These are phyloP conservation scores for Monoplex corrugatus DNA, from an alignment of 2,888 invertebrate genomes.

Conservation along the genomic window DNA sequence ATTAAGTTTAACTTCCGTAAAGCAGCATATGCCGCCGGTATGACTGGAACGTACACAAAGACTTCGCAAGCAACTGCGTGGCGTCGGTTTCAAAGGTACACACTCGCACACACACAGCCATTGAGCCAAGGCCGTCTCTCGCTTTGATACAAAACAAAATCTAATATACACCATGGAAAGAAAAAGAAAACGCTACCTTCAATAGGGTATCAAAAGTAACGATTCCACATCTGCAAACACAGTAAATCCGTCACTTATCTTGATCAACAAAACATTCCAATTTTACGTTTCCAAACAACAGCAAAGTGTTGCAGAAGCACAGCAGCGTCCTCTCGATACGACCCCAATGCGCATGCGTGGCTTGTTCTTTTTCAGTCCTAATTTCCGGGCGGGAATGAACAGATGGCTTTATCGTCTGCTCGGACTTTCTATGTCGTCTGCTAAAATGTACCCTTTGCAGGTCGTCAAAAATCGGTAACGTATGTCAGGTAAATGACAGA, in stretches of 20 bases:
- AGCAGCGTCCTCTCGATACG: slow-evolving; percentile 41
- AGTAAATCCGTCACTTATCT: not conserved
- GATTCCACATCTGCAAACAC: not conserved
- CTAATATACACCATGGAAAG: not conserved
- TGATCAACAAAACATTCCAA: not conserved
- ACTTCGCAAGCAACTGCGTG: slow-evolving; percentile 17
- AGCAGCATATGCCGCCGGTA: not conserved
- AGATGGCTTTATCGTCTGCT: not conserved
- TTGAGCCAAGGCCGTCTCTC: slow-evolving; percentile 4
- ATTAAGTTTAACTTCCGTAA: not conserved
- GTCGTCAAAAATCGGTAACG: no score
- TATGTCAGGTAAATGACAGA: no score
- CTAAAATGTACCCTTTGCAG: not conserved
- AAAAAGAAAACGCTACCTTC: slow-evolving; percentile 6
- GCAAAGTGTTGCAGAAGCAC: not conserved
- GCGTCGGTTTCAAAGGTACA: slow-evolving; percentile 27
- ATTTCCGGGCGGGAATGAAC: slow-evolving; percentile 43
- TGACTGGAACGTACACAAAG: not conserved
- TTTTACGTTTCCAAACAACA: not conserved
- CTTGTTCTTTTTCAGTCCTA: not conserved
- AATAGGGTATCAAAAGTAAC: not conserved
- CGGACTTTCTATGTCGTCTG: slow-evolving; percentile 20
- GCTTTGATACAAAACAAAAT: not conserved
- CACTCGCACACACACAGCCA: not conserved
- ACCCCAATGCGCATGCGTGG: slow-evolving; percentile 9